Conservation (phyloP, 2,797 vertebrate genomes). For the Rhabdomys pumilio region DNA sequence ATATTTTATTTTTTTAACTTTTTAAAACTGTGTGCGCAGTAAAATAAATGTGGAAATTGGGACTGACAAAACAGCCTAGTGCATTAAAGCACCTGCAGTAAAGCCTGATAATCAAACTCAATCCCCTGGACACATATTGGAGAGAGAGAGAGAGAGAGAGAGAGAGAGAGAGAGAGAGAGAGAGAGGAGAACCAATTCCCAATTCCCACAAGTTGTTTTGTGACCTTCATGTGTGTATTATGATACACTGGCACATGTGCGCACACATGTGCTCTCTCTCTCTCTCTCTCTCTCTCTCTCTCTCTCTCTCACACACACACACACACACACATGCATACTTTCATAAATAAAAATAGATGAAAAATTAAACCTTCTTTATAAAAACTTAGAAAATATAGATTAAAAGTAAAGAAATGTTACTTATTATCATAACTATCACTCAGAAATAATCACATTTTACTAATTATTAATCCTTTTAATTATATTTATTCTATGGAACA, state of each 20-base stretch:
- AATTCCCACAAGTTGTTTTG: not conserved
- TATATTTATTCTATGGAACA: slow-evolving; percentile 18
- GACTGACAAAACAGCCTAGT: not conserved
- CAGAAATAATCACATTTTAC: slow-evolving; percentile 41
- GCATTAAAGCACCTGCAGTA: not conserved
- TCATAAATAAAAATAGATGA: not conserved
- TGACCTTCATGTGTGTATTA: not conserved
- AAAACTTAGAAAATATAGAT: slow-evolving; percentile 46
- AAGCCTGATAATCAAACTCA: not conserved
- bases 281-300: no score
- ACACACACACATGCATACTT: not conserved
- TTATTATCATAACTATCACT: not conserved
- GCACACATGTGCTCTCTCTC: not conserved
- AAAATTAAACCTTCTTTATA: slow-evolving; percentile 39
- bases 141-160: not conserved
- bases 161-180: not conserved
- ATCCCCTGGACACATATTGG: not conserved
- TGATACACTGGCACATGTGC: not conserved
- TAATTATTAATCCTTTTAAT: slow-evolving; percentile 7
- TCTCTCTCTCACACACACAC: no score
- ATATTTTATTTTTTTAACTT: slow-evolving; percentile 59
- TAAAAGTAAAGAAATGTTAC: slow-evolving; percentile 57
- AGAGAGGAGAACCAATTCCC: not conserved
- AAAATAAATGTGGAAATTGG: slow-evolving; percentile 28
- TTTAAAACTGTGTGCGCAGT: slow-evolving; percentile 42